Evolutionary conservation across 1,140 invertebrate species (phyloP).

Genomic region (Drosophila busckii): DNA sequence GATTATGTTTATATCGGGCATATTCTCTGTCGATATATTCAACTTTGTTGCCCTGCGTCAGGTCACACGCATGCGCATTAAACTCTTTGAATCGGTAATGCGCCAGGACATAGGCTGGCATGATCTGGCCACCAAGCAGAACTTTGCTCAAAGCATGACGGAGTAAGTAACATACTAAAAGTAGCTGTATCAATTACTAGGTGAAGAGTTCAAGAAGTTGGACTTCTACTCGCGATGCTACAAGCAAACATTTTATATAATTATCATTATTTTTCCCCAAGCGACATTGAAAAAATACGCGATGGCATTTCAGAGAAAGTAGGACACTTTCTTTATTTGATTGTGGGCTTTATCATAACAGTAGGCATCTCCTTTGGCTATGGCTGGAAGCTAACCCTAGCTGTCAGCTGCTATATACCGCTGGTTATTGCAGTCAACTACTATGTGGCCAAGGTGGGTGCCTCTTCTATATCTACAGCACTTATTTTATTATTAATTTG

Average conservation of each 20-base stretch:
- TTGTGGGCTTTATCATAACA: constrained; percentile 84
- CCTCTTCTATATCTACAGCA: too few relatives aligned
- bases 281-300: constrained; percentile 91
- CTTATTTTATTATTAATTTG: too few relatives aligned
- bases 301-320: constrained; percentile 94
- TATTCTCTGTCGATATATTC: constrained; percentile 84
- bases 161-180: constrained; percentile 85
- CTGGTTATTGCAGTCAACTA: constrained; percentile 86
- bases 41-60: constrained; percentile 84
- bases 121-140: constrained; percentile 89
- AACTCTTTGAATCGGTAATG: constrained; percentile 87
- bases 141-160: constrained; percentile 91
- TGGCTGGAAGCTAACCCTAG: constrained; percentile 90
- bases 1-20: constrained; percentile 83
- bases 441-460: constrained; percentile 83
- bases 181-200: too few relatives aligned
- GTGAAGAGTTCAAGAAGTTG: too few relatives aligned
- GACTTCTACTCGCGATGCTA: not conserved
- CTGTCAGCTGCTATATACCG: constrained; percentile 91
- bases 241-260: too few relatives aligned
- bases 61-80: constrained; percentile 85
- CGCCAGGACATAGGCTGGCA: constrained; percentile 95
- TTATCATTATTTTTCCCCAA: constrained; percentile 61
- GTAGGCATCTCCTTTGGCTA: constrained; percentile 85
- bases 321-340: constrained; percentile 85